Evolutionary conservation across 2,113 vertebrate genomes (phyloP).

Genomic region (Anolis sagrei): DNA sequence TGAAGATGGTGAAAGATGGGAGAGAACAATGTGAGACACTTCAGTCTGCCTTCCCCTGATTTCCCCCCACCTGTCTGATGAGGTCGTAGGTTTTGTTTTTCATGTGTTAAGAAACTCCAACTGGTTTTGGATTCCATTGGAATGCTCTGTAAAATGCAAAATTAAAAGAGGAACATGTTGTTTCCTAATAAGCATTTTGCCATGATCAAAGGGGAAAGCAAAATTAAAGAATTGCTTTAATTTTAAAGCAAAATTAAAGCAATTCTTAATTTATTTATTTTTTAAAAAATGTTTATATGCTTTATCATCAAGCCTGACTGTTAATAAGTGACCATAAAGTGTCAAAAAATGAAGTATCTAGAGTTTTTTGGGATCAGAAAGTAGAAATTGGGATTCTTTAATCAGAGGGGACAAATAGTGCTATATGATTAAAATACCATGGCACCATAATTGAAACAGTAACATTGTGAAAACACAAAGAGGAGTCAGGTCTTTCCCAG

Average conservation of each 20-base stretch:
- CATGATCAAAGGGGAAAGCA: neutral
- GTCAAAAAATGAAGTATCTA: no score
- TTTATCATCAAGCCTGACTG: no score
- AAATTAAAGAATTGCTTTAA: no score
- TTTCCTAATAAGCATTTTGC: neutral
- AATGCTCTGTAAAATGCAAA: neutral
- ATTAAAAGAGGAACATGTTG: neutral
- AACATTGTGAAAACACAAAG: neutral
- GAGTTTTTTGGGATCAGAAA: no score
- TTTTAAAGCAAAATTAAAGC: no score
- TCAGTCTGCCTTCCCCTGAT: no score
- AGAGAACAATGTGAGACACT: no score
- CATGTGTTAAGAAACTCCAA: constrained; percentile 7
- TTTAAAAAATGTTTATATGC: no score
- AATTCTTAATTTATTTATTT: no score
- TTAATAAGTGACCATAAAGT: no score
- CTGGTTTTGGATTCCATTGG: constrained; percentile 6
- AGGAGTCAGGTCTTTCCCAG: neutral
- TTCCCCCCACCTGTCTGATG: no score
- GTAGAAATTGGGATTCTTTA: neutral
- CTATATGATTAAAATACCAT: neutral
- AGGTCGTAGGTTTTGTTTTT: constrained; percentile 1
- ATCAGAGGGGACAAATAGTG: neutral
- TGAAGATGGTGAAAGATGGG: no score
- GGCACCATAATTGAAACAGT: neutral